A percentile compares a stretch with the other conserved stretches of the same genome.
phyloP scores from a whole-genome alignment of 2,888 invertebrate species.

The Microplitis manilae region DNA sequence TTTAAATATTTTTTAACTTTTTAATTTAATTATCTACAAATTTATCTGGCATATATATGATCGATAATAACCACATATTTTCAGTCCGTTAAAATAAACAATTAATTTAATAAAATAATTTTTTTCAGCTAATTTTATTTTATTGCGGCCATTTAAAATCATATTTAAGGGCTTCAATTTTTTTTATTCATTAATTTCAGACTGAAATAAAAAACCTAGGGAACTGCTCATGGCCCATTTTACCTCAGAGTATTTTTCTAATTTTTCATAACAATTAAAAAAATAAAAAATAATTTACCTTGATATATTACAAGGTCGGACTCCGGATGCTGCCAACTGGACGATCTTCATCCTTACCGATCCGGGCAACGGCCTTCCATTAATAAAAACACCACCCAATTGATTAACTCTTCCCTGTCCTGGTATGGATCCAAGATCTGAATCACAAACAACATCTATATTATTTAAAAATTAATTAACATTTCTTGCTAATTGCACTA shows the following conservation, averaged over 20 bases:
- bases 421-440: conserved; percentile 71
- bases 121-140: background rate
- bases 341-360: conserved; percentile 96
- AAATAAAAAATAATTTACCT: conserved; percentile 61
- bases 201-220: too few species aligned
- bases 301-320: conserved; percentile 96
- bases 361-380: conserved; percentile 96
- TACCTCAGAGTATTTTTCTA: too few species aligned
- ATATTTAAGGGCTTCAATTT: too few species aligned
- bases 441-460: background rate
- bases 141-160: too few species aligned
- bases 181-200: too few species aligned
- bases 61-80: too few species aligned
- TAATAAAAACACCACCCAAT: conserved; percentile 97
- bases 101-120: conserved; percentile 7
- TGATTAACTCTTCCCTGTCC: conserved; percentile 98
- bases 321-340: conserved; percentile 96
- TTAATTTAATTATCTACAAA: too few species aligned
- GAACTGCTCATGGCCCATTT: too few species aligned
- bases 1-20: too few species aligned
- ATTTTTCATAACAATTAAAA: background rate
- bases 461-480: background rate
- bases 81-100: background rate
- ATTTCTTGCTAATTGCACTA: background rate
- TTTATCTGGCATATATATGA: too few species aligned